phyloP scores from a whole-genome alignment of 2,113 vertebrate genomes.

The Abramis brama region DNA sequence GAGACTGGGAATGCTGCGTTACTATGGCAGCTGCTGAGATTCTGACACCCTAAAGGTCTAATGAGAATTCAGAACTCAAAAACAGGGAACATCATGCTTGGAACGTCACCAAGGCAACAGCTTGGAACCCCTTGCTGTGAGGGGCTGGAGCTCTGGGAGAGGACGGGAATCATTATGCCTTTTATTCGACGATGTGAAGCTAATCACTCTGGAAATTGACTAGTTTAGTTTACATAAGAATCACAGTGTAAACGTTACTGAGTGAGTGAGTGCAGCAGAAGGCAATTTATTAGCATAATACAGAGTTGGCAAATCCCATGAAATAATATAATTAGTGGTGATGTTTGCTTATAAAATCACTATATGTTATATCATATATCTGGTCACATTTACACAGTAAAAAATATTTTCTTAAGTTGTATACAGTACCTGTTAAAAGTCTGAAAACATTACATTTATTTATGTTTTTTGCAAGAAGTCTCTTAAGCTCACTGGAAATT shows the following conservation, averaged over 20 bases:
- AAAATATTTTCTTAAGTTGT: no score
- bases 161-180: conserved; percentile 20
- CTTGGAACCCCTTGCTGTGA: conserved; percentile 34
- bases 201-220: conserved; percentile 41
- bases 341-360: neutral
- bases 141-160: conserved; percentile 31
- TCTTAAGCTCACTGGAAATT: no score
- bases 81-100: neutral
- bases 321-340: neutral
- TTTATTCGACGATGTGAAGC: conserved; percentile 27
- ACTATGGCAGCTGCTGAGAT: conserved; percentile 33
- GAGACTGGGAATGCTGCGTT: conserved; percentile 17
- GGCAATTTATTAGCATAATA: conserved; percentile 4
- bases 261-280: conserved; percentile 22
- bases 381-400: neutral
- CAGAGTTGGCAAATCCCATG: neutral
- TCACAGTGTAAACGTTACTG: conserved; percentile 12
- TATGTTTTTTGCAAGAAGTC: no score
- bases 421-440: no score
- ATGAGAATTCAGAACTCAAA: conserved; percentile 23
- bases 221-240: conserved; percentile 32
- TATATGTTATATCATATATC: no score
- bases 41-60: conserved; percentile 8
- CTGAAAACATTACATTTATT: no score
- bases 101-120: conserved; percentile 48